Conservation (phyloP, 2,888 invertebrate species). For the Iselma pallidipennis region DNA sequence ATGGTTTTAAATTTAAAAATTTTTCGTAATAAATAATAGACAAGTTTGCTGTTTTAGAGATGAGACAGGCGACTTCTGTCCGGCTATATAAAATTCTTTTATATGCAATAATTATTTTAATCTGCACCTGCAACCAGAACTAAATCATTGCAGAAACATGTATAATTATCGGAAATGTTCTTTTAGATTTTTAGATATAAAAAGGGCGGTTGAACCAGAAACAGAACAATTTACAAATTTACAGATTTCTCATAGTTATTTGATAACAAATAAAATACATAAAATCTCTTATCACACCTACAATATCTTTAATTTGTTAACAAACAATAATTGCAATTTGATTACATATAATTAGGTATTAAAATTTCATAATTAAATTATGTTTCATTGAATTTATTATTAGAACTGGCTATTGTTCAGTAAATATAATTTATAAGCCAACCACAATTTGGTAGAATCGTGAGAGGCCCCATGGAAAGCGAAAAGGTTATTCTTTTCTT, state of each 20-base stretch:
- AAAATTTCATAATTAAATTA: background rate
- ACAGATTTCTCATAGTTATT: too few relatives aligned
- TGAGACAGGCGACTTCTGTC: constrained; percentile 2
- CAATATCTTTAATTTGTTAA: too few relatives aligned
- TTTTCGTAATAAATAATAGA: too few relatives aligned
- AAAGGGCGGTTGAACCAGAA: background rate
- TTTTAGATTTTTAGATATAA: background rate
- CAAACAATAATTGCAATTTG: too few relatives aligned
- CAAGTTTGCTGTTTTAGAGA: background rate
- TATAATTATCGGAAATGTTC: constrained; percentile 12
- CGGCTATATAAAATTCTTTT: constrained; percentile 9
- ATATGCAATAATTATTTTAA: constrained; percentile 25
- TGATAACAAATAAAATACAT: too few relatives aligned
- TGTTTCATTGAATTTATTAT: background rate
- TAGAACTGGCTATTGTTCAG: background rate
- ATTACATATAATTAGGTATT: too few relatives aligned
- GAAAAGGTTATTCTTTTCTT: background rate
- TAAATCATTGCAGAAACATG: constrained; percentile 12
- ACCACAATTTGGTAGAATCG: background rate
- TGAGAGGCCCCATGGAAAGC: background rate
- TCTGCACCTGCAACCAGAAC: constrained; percentile 18
- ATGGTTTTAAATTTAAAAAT: background rate
- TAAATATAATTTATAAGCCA: background rate
- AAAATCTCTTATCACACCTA: background rate
- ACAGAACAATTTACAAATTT: background rate